A percentile compares a stretch with the other conserved stretches of the same genome.
Conservation (phyloP, 1,140 invertebrate species). For the Drosophila lowei region DNA sequence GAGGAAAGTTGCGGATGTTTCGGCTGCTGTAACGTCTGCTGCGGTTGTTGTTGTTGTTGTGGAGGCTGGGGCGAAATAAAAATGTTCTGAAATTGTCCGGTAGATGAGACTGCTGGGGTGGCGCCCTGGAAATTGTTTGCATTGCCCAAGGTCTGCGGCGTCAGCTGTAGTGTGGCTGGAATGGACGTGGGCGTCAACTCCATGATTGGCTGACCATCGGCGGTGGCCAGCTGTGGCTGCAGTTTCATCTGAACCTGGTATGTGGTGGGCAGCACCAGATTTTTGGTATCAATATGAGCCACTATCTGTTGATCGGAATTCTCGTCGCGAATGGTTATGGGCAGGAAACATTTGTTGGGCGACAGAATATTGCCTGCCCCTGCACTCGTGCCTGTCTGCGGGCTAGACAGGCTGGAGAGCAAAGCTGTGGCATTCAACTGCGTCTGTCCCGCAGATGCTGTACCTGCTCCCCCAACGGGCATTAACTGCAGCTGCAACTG, state of each 20-base stretch:
- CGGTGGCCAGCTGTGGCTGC: constrained; percentile 76
- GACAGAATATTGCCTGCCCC: constrained; percentile 55
- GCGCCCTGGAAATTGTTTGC: constrained; percentile 48
- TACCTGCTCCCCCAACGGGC: constrained; percentile 40
- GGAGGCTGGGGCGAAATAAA: constrained; percentile 41
- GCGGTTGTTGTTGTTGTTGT: constrained; percentile 22
- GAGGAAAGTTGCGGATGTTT: constrained; percentile 7
- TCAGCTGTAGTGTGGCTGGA: constrained; percentile 77
- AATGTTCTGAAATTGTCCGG: constrained; percentile 33
- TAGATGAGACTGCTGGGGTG: constrained; percentile 6
- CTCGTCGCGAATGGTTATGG: constrained; percentile 80
- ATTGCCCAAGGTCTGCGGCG: constrained; percentile 57
- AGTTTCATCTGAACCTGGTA: constrained; percentile 83
- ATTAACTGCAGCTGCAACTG: constrained; percentile 82
- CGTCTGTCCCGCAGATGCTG: constrained; percentile 9
- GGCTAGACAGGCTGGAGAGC: constrained; percentile 49
- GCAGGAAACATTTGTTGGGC: constrained; percentile 80
- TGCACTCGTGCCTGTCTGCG: constrained; percentile 15
- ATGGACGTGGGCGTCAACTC: constrained; percentile 77
- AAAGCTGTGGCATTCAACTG: constrained; percentile 66
- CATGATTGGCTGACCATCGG: constrained; percentile 80
- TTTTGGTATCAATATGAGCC: constrained; percentile 82
- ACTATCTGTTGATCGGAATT: constrained; percentile 82
- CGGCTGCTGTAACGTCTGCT: background rate
- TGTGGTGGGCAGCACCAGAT: constrained; percentile 77